Conservation (phyloP, 2,888 invertebrate species). For the Dinocampus coccinellae region DNA sequence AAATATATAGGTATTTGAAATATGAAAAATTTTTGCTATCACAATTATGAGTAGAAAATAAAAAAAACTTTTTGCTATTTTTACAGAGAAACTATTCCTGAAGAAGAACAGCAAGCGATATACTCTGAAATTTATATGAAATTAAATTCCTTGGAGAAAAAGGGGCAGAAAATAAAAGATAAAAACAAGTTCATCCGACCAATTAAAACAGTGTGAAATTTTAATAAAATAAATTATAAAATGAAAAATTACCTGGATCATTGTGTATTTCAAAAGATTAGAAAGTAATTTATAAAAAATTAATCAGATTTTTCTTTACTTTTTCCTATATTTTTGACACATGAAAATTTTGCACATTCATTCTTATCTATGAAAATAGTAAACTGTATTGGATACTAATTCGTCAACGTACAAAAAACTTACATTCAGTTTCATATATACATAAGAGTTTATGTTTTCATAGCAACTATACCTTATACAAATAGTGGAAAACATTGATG, state of each 20-base stretch:
- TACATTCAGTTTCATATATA: not conserved
- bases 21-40: not conserved
- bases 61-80: slow-evolving; percentile 21
- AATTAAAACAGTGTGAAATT: slow-evolving; percentile 68
- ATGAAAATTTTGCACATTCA: not conserved
- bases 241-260: slow-evolving; percentile 11
- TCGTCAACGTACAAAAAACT: not conserved
- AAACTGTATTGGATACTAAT: not conserved
- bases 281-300: slow-evolving; percentile 28
- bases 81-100: slow-evolving; percentile 83
- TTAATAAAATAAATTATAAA: not conserved
- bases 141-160: slow-evolving; percentile 78
- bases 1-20: slow-evolving; percentile 80
- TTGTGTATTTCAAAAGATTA: slow-evolving; percentile 14
- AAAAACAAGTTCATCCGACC: slow-evolving; percentile 76
- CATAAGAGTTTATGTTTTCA: slow-evolving; percentile 1
- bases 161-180: slow-evolving; percentile 75
- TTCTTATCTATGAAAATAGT: slow-evolving; percentile 1
- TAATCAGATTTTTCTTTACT: not conserved
- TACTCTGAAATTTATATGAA: slow-evolving; percentile 86
- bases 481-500: slow-evolving; percentile 10
- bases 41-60: not conserved
- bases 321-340: not conserved
- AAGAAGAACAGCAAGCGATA: slow-evolving; percentile 89
- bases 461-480: not conserved